A percentile compares a stretch with the other conserved stretches of the same genome.
Conservation (phyloP, 1,140 invertebrate species). For the Ephestia elutella region DNA sequence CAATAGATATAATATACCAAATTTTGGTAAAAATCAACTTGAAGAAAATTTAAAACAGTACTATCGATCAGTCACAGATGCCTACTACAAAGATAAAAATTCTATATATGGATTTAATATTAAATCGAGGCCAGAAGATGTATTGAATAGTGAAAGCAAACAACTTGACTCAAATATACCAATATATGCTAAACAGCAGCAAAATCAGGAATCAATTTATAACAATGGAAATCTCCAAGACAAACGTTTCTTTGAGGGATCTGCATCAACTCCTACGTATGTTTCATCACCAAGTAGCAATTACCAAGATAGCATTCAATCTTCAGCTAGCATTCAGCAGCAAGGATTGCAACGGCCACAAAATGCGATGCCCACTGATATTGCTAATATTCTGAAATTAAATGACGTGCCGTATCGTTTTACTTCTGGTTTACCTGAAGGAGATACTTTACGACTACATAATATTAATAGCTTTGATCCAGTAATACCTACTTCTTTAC, state of each 20-base stretch:
- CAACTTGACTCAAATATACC: slow-evolving; percentile 33
- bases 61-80: slow-evolving; percentile 40
- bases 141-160: slow-evolving; percentile 31
- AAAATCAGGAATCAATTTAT: slow-evolving; percentile 30
- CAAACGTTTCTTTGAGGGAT: slow-evolving; percentile 29
- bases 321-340: slow-evolving; percentile 37
- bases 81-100: slow-evolving; percentile 64
- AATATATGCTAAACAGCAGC: slow-evolving; percentile 34
- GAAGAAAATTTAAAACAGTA: slow-evolving; percentile 49
- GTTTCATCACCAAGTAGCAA: slow-evolving; percentile 31
- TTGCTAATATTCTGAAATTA: slow-evolving; percentile 46
- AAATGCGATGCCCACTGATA: slow-evolving; percentile 35
- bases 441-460: slow-evolving; percentile 37
- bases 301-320: slow-evolving; percentile 40
- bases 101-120: slow-evolving; percentile 48
- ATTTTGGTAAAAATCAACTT: slow-evolving; percentile 40
- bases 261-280: slow-evolving; percentile 29
- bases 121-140: slow-evolving; percentile 49
- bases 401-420: slow-evolving; percentile 59
- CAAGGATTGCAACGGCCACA: slow-evolving; percentile 32
- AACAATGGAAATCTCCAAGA: slow-evolving; percentile 21
- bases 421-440: slow-evolving; percentile 37
- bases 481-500: slow-evolving; percentile 45
- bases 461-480: slow-evolving; percentile 51
- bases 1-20: slow-evolving; percentile 34